These are phyloP conservation scores for Dipodomys spectabilis DNA, from an alignment of 2,113 vertebrate species.

Conservation along the genomic window DNA sequence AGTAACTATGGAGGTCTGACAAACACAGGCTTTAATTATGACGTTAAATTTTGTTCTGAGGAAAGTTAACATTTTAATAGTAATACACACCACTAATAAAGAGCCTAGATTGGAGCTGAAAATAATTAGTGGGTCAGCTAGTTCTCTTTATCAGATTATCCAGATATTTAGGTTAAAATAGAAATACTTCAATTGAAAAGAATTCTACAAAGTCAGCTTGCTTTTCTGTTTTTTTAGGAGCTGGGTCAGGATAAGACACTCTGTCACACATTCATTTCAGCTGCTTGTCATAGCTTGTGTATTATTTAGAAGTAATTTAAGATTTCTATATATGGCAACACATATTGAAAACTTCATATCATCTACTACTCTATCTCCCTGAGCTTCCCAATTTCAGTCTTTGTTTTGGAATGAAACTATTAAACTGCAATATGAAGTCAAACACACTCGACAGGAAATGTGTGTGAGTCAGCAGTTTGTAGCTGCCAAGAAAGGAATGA, in stretches of 20 bases:
- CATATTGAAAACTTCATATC: slow-evolving; percentile 73
- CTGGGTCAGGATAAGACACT: slow-evolving; percentile 33
- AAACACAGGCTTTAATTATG: not conserved
- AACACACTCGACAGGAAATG: slow-evolving; percentile 63
- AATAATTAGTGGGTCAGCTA: not conserved
- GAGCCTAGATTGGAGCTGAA: slow-evolving; percentile 10
- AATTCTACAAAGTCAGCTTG: slow-evolving; percentile 36
- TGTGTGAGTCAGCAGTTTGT: slow-evolving; percentile 72
- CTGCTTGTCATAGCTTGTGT: slow-evolving; percentile 53
- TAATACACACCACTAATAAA: not conserved
- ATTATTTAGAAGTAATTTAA: slow-evolving; percentile 76
- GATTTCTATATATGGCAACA: slow-evolving; percentile 55
- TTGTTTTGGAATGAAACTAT: slow-evolving; percentile 76
- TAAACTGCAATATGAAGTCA: slow-evolving; percentile 73
- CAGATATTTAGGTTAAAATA: slow-evolving; percentile 34
- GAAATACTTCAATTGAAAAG: slow-evolving; percentile 40
- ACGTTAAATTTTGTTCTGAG: slow-evolving; percentile 24
- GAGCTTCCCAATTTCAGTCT: slow-evolving; percentile 68
- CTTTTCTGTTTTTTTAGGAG: slow-evolving; percentile 21
- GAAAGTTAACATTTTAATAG: slow-evolving; percentile 25
- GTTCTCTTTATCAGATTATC: not conserved
- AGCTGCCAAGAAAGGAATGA: slow-evolving; percentile 58
- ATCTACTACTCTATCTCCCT: slow-evolving; percentile 53
- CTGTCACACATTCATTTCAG: slow-evolving; percentile 65
- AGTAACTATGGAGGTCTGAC: slow-evolving; percentile 10